phyloP scores from a whole-genome alignment of 2,113 vertebrate species.

The Pterophyllum scalare region DNA sequence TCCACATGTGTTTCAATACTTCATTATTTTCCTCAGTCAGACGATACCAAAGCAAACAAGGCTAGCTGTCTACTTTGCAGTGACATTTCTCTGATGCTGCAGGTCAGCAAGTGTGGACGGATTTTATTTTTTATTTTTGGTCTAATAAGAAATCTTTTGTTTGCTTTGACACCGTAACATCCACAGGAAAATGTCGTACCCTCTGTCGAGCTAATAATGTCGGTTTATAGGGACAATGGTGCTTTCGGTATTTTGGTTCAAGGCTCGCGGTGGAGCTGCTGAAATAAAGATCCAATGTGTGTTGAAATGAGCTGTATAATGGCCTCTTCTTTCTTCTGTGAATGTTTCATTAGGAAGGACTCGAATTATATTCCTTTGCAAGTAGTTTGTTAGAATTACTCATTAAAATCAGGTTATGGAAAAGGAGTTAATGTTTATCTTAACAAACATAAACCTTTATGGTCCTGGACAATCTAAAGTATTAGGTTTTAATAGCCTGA shows the following conservation, averaged over 20 bases:
- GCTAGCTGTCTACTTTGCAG: constrained; percentile 64
- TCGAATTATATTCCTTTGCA: not conserved
- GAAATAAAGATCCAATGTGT: constrained; percentile 69
- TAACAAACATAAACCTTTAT: not conserved
- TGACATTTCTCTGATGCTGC: constrained; percentile 70
- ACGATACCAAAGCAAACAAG: constrained; percentile 64
- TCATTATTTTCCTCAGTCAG: not conserved
- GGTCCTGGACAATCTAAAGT: not conserved
- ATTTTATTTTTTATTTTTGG: not conserved
- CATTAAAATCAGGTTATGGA: not conserved
- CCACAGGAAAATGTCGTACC: constrained; percentile 2
- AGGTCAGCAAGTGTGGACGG: constrained; percentile 66
- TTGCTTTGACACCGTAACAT: constrained; percentile 32
- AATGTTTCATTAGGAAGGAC: not conserved
- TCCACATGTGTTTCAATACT: constrained; percentile 22
- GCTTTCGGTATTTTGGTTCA: constrained; percentile 42
- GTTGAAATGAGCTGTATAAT: not conserved
- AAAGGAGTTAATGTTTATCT: no score
- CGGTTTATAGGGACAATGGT: not conserved
- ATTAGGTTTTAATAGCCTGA: not conserved
- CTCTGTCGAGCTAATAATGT: constrained; percentile 12
- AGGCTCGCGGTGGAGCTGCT: constrained; percentile 47
- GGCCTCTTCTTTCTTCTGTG: not conserved
- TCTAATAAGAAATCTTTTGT: constrained; percentile 19
- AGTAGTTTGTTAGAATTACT: not conserved